Base-by-base conservation (phyloP, 2,797 vertebrate species). In the Sebastes diploproa region DNA sequence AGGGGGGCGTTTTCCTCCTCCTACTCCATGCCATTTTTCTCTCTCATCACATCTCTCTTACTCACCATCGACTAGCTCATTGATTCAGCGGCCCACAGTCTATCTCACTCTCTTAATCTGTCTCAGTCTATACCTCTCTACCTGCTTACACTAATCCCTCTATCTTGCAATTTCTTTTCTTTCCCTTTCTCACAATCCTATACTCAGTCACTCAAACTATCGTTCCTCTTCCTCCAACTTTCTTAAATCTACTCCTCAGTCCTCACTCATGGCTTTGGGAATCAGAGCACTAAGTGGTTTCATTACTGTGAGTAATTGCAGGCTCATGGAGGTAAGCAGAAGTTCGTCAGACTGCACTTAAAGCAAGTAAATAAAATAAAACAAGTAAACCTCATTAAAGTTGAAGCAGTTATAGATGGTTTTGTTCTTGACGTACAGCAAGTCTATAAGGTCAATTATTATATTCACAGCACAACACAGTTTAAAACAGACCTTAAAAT, bases 141-240 rank as follows among this genome's bases (percentile, higher is more conserved):
- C 88, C 90, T 86, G 67, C 72, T 86, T 79, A 87, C 82, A 77
- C 85, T 89, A 91, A 93, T 92, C 92, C 89, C 64, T 74, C 80
- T 34, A 80, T 84, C 88, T 81, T 8, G 29, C 72, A 2, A 59
- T 83, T 83, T 81, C 67, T 69, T 75, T 81, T 74, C 80, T 80
- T 56, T 63, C 61, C 66, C 68, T 73, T 82, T 80, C 81, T 86
- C 75, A 70, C 54, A 54, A 85, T 89, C 63, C 55, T 9, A 0
- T 50, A 38, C 84, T 77, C 79, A 71, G 77, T 82, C 70, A 65
- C 79, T 73, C 38, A 1, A 1, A 16, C 30, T 23, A 54, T 70
- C 32, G 2, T 58, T 65, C 38, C 61, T 38, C 34, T 84, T 79
- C 54, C 50, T 71, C 34, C 55, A 3, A 3, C 27, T 14, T 38